Base-by-base conservation (phyloP, 1,140 invertebrate genomes). In the Harlomillsia oculata region DNA sequence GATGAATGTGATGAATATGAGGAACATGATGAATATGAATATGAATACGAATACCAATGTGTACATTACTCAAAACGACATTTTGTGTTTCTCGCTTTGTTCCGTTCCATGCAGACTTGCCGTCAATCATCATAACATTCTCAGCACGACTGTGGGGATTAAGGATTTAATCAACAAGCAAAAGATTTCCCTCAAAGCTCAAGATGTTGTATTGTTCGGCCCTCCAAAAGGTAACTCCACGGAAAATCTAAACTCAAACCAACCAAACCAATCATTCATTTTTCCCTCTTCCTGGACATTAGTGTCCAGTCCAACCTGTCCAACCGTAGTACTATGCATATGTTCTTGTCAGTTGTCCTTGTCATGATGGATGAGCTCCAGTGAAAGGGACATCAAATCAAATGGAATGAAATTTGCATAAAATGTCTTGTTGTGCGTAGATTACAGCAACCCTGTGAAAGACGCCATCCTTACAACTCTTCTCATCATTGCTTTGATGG, bases 111-210 rank as follows among this genome's bases (percentile, higher is more conserved):
- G 34, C 72, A 93, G 89, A 74, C 74, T 94, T 72, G 90, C 91
- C 60, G 87, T 89, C 23, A 89, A 87, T 75, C 90, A 90, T 74
- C 85, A 87, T 74, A 83, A 91, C 66, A 91, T 87, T 73, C 74
- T 94, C 39, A 84, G 78, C 69, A 84, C 81, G 69, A 79, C 85
- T 30, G 75, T 97, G 60, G 92, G 92, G n/a, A 95, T 97, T 64
- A 95, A 94, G 72, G 92, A 97, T 76, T 87, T 88, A 14, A 94
- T 95, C 66, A 91, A 97, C 72, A 92, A 89, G 70, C 90, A 95
- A 76, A 97, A 97, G 75, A 83, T 97, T 52, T 83, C 89, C 3
- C 75, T 97, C 23, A 97, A 97, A 75, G 92, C 93, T 32, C 95
- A 94, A 87, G 94, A 97, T 74, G 86, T 94, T 55, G 92, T 97